Base-by-base conservation (phyloP, 2,113 vertebrate genomes). In the Kryptolebias marmoratus region DNA sequence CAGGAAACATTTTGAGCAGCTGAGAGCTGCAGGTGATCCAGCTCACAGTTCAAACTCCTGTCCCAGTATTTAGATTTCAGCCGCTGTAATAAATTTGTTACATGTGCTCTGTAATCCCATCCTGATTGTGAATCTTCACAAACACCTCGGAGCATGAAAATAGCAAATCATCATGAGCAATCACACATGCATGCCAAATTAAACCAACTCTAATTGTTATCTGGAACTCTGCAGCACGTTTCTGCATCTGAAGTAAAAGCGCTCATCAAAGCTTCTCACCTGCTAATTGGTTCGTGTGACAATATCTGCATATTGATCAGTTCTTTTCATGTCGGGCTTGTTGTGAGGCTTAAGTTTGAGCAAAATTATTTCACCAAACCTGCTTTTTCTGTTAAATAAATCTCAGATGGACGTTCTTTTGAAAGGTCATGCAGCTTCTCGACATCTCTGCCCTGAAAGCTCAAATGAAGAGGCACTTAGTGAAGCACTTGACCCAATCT, bases 81-180 rank as follows among this genome's bases (percentile, higher is more conserved):
- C 64, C 71, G 14, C 15, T 71, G 58, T n/a, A 39, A 71, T 72
- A 8, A 9, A 63, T 78, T 69, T 62, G 36, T 56, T 60, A 77
- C 2, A n/a, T n/a, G n/a, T n/a, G n/a, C n/a, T n/a, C n/a, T n/a
- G n/a, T n/a, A 30, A 18, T 39, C 18, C 0, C 22, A 45, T 47
- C 12, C 31, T 15, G 67, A 72, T 70, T 31, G 13, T 12, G 14
- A 49, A 39, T 52, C 22, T 50, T 62, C 32, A 67, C 48, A 71
- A 73, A 71, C 55, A 58, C 27, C 8, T 16, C 71, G 28, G 64
- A 48, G 80, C 77, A 70, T 71, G 57, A 61, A 71, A 68, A 63
- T 59, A 2, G 2, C 15, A 1, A 28, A 32, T 59, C 63, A 58
- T 75, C 39, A 65, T 30, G 54, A 60, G 3, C 39, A 15, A 12